These are phyloP conservation scores for Bucorvus abyssinicus DNA, from an alignment of 2,797 vertebrate genomes.

Conservation along the genomic window DNA sequence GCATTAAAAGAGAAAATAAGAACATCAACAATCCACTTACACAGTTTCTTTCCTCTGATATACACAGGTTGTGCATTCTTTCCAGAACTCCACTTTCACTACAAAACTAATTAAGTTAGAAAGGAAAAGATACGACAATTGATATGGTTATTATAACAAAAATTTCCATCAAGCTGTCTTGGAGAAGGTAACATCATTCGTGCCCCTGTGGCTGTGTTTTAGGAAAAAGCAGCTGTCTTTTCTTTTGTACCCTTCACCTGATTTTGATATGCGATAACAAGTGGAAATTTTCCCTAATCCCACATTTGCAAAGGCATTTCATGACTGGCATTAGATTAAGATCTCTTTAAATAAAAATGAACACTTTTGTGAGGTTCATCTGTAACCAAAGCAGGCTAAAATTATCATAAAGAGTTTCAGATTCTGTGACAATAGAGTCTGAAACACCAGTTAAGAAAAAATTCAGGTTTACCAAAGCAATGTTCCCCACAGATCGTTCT, in stretches of 20 bases:
- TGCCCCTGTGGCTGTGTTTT: not conserved
- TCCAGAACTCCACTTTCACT: not conserved
- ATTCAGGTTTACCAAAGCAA: not conserved
- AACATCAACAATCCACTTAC: not conserved
- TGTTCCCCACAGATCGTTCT: not conserved
- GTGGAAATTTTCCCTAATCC: not conserved
- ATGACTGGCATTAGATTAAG: not conserved
- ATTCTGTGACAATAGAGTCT: not conserved
- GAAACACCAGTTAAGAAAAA: not conserved
- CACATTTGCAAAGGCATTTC: not conserved
- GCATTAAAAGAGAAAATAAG: not conserved
- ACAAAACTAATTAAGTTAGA: not conserved
- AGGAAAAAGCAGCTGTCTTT: not conserved
- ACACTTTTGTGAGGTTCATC: not conserved
- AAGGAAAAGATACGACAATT: not conserved
- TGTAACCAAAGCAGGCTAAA: not conserved
- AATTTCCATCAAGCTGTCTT: not conserved
- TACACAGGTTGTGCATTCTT: fast-evolving
- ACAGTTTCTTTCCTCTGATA: not conserved
- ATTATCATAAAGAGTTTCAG: not conserved
- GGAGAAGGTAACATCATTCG: not conserved
- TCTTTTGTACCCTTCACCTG: not conserved
- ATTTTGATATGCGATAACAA: not conserved
- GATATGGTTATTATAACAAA: not conserved
- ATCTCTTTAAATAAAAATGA: not conserved